Base-by-base conservation (phyloP, 2,888 invertebrate genomes). In the Aporophyla lueneburgensis region DNA sequence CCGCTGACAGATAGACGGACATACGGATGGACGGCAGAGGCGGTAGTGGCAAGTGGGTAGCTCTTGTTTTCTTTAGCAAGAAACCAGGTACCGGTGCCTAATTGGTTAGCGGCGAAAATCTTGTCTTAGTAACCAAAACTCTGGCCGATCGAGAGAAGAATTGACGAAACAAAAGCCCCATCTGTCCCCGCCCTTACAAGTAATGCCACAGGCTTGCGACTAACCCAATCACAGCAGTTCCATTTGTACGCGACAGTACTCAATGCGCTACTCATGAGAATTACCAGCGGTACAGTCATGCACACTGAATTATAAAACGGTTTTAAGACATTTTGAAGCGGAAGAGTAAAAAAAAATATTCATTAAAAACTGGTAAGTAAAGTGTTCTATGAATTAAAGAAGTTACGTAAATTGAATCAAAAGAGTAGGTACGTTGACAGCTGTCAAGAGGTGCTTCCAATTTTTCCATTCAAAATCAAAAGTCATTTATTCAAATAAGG, bases 241-340 rank as follows among this genome's bases (percentile, higher is more conserved):
- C 86, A 83, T 81, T 81, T 81, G 82, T 72, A 82, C 79, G 53
- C 83, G 87, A 79, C 86, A 76, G 83, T 73, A 65, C 75, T 82
- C 75, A 76, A 78, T 87, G 73, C 63, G 59, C 71, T 80, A 77
- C 79, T 75, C 79, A 77, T 58, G 21, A 63, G 70, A 79, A 81
- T 87, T 87, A 79, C 65, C 24, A 24, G 24, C 49, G 54, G 75
- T 75, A 70, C 76, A 71, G 53, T 74, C 56, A 27, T 71, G 59
- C 59, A 53, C 43, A 21, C 33, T 74, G 81, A 69, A 71, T 74
- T 56, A 49, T 69, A 62, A 71, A 56, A 71, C 54, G 14, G 49
- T 59, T 66, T 81, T 2, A 24, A 27, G 16, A 21, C 24, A 40
- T 27, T 73, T 56, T 46, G 21, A 27, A 63, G 43, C 9, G 5